A percentile compares a stretch with the other conserved stretches of the same genome.
phyloP scores from a whole-genome alignment of 2,888 invertebrate genomes.

The Synanthedon andrenaeformis region DNA sequence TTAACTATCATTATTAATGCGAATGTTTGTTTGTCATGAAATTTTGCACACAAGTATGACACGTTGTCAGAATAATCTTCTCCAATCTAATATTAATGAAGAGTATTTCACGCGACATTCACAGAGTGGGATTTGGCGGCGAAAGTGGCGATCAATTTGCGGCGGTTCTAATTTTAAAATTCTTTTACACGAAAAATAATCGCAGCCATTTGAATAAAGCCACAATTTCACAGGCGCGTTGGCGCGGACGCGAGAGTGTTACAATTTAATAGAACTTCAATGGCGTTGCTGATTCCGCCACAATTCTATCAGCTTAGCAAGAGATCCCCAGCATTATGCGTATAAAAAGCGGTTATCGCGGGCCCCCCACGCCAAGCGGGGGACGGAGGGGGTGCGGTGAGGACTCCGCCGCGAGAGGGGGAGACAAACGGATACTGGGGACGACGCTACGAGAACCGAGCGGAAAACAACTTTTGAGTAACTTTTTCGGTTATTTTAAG shows the following conservation, averaged over 20 bases:
- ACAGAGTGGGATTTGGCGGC: no score
- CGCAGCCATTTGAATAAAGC: conserved; percentile 59
- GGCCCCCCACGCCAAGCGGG: conserved; percentile 19
- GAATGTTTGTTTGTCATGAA: no score
- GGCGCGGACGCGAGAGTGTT: conserved; percentile 62
- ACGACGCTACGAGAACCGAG: conserved; percentile 24
- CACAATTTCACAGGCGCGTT: conserved; percentile 64
- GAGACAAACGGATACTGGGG: conserved; percentile 22
- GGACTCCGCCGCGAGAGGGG: conserved; percentile 10
- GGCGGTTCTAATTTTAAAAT: conserved; percentile 15
- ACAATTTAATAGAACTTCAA: conserved; percentile 70
- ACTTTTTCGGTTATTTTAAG: conserved; percentile 42
- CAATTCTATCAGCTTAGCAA: conserved; percentile 70
- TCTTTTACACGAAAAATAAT: conserved; percentile 39
- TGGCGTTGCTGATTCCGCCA: conserved; percentile 65
- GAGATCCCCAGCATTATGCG: conserved; percentile 64
- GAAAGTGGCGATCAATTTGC: background rate
- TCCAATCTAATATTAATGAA: no score
- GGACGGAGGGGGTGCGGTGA: conserved; percentile 7
- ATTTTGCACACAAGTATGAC: no score
- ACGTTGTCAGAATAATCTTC: no score
- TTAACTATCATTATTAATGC: no score
- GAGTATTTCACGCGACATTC: no score
- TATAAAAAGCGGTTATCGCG: conserved; percentile 67
- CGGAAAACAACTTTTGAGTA: conserved; percentile 29